Percentiles rank a stretch among this genome's conserved stretches.
These are phyloP conservation scores for Danio albolineatus DNA, from an alignment of 2,797 vertebrate species.

Conservation along the genomic window DNA sequence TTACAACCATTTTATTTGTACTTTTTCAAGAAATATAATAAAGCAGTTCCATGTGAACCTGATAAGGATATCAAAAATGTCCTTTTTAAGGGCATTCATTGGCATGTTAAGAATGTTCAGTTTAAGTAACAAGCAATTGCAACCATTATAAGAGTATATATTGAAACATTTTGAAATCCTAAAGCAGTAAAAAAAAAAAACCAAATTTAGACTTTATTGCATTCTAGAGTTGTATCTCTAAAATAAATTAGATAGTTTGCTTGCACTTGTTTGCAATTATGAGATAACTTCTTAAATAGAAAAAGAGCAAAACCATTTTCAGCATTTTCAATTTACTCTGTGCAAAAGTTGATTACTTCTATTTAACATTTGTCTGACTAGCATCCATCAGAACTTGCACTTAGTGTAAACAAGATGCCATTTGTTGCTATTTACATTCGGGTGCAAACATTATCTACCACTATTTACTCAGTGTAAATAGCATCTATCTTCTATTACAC, in stretches of 20 bases:
- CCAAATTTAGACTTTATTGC: no score
- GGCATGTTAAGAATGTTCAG: no score
- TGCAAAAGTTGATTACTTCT: neutral
- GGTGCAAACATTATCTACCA: conserved; percentile 8
- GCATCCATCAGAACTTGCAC: neutral
- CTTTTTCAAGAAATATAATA: no score
- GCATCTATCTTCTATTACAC: conserved; percentile 1
- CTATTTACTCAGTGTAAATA: conserved; percentile 21
- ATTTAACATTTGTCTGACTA: neutral
- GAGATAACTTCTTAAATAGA: neutral
- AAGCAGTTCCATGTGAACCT: no score
- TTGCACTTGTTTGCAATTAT: neutral
- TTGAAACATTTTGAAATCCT: neutral
- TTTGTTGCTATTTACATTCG: neutral
- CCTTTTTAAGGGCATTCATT: no score
- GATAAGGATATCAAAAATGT: no score
- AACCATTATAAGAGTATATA: neutral
- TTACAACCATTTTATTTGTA: no score
- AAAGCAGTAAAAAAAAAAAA: neutral
- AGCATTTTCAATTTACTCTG: neutral
- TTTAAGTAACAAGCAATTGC: neutral
- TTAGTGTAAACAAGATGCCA: neutral
- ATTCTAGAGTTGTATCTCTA: neutral
- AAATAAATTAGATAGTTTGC: neutral
- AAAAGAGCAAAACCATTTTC: neutral